Conservation (phyloP, 2,113 vertebrate genomes). For the Vombatus ursinus region DNA sequence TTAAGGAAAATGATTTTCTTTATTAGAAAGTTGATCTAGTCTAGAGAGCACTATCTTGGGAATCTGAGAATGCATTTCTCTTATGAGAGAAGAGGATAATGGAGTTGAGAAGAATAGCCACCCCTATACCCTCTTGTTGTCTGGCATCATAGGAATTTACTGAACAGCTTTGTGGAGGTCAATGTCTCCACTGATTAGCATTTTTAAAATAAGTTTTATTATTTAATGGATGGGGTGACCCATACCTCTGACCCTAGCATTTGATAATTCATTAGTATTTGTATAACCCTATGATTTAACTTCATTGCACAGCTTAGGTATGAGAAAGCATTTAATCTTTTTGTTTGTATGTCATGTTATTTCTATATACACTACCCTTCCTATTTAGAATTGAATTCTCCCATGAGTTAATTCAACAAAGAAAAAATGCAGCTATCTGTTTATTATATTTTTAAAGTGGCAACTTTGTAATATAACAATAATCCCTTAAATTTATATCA, state of each 20-base stretch:
- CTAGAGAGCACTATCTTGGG: neutral
- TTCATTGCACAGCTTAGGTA: neutral
- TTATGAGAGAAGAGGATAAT: neutral
- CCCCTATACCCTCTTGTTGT: neutral
- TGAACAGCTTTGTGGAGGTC: neutral
- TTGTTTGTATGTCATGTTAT: neutral
- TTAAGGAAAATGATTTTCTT: slow-evolving; percentile 25
- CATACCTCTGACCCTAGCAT: neutral
- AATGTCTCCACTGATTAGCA: slow-evolving; percentile 1
- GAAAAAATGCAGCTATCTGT: neutral
- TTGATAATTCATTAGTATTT: neutral
- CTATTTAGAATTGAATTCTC: neutral
- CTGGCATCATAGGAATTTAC: slow-evolving; percentile 13
- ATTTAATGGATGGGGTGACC: neutral
- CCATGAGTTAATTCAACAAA: neutral
- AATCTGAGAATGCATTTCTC: neutral
- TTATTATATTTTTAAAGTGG: neutral
- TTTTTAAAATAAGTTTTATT: neutral
- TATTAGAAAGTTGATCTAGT: neutral
- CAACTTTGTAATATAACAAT: neutral
- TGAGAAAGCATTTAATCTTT: neutral
- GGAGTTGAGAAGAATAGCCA: no score
- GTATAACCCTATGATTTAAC: neutral
- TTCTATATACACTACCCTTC: neutral
- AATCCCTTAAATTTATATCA: neutral